A percentile compares a stretch with the other conserved stretches of the same genome.
Conservation (phyloP, 2,797 vertebrate genomes). For the Ficedula albicollis region DNA sequence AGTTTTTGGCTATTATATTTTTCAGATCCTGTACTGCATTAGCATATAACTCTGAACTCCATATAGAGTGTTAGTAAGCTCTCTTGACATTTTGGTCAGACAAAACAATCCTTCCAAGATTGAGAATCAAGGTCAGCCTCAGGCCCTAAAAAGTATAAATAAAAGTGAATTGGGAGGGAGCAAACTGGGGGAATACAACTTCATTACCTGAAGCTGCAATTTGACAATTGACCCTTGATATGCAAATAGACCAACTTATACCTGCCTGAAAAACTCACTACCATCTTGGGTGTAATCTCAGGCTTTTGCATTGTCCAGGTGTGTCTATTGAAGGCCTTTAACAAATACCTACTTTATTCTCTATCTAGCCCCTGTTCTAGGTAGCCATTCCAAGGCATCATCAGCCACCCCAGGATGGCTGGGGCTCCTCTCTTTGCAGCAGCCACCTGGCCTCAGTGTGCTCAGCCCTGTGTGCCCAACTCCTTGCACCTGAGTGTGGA, state of each 20-base stretch:
- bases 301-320: background rate
- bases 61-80: background rate
- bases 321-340: background rate
- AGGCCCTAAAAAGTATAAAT: background rate
- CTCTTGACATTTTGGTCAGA: background rate
- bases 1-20: background rate
- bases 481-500: background rate
- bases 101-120: background rate
- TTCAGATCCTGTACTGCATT: background rate
- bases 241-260: background rate
- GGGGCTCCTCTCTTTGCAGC: background rate
- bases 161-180: background rate
- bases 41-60: background rate
- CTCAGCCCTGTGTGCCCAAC: accelerated
- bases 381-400: background rate
- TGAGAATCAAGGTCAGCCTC: background rate
- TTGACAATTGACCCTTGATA: background rate
- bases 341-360: background rate
- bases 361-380: background rate
- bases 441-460: accelerated
- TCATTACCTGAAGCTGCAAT: background rate
- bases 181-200: background rate
- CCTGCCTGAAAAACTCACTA: background rate
- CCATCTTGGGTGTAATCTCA: background rate
- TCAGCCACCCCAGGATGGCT: accelerated